Evolutionary conservation across 1,140 invertebrate genomes (phyloP), one percentile per base, ranked within the genome.

Genomic region (Scylla paramamosain): DNA sequence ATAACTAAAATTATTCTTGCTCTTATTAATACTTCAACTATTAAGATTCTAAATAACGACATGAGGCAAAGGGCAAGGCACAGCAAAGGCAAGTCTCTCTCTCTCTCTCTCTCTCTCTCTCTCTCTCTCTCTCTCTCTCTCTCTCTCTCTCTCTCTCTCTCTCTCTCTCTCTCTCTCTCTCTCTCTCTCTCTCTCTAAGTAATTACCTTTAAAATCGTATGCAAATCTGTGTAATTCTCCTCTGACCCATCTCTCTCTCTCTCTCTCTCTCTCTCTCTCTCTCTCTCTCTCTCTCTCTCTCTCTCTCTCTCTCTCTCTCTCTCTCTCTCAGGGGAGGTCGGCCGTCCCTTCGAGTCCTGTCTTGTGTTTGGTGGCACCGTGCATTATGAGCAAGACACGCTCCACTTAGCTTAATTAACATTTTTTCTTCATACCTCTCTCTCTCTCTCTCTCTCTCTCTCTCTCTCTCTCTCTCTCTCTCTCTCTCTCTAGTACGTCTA

Each of bases 131-230:
- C 46, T 91, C 46, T 52, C 46, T 91, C 46, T 46, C 46, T 91
- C 48, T 91, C 46, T 90, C 48, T 59, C 52, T 91, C 48, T 48
- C 48, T 91, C 52, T 91, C 48, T 48, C 48, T 91, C 52, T 91
- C 48, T 48, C 45, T 88, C 59, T 92, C 59, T 67, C 31, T 67
- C 59, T 29, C 59, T 67, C 31, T 31, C 59, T 67, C 59, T 31
- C 31, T 67, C 48, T 91, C 48, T 59, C 48, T 59, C 48, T 59
- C 48, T 59, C 48, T 59, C 28, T 59, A 31, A 25, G 20, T 46
- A 77, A 77, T 77, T n/a, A 77, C 2, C 67, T 77, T 77, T 77
- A 77, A 25, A 77, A n/a, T 77, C 67, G 12, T 77, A 77, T 77
- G 67, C 67, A 77, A 77, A 77, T 77, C 25, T 77, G 1, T n/a